Evolutionary conservation across 2,888 invertebrate genomes (phyloP).

Genomic region (Aphelenchoides bicaudatus): DNA sequence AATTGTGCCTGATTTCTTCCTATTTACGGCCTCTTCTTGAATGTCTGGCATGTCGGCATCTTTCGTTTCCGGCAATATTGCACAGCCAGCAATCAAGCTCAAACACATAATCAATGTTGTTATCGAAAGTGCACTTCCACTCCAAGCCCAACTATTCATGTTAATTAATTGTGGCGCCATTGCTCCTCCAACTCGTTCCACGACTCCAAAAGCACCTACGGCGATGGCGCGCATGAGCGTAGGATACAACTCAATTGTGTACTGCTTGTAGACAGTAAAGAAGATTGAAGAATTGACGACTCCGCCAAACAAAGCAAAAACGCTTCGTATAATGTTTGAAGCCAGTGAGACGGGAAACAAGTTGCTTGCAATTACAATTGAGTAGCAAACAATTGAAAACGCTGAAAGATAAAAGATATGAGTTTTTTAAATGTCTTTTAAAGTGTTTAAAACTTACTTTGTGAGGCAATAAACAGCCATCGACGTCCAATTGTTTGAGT

Average conservation of each 20-base stretch:
- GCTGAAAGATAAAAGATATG: constrained; percentile 24
- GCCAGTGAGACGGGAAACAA: background rate
- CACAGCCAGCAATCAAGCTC: constrained; percentile 27
- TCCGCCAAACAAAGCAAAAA: constrained; percentile 32
- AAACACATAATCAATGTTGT: constrained; percentile 26
- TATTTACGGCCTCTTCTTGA: constrained; percentile 9
- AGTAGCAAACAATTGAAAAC: constrained; percentile 31
- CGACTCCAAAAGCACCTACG: constrained; percentile 30
- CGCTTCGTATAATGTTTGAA: constrained; percentile 23
- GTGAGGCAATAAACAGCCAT: constrained; percentile 35
- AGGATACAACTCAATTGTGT: constrained; percentile 42
- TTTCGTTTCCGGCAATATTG: constrained; percentile 37
- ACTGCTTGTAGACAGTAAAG: constrained; percentile 45
- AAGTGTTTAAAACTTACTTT: constrained; percentile 24
- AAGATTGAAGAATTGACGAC: constrained; percentile 40
- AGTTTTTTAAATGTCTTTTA: background rate
- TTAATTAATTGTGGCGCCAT: constrained; percentile 39
- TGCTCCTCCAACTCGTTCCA: constrained; percentile 33
- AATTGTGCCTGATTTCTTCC: no score
- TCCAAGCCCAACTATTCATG: constrained; percentile 31
- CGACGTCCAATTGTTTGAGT: constrained; percentile 34
- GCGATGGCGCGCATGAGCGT: constrained; percentile 39
- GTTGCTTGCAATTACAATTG: constrained; percentile 22
- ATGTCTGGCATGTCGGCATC: constrained; percentile 50
- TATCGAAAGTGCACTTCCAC: constrained; percentile 33